phyloP scores from a whole-genome alignment of 2,888 invertebrate species.

The Notocelia uddmanniana region DNA sequence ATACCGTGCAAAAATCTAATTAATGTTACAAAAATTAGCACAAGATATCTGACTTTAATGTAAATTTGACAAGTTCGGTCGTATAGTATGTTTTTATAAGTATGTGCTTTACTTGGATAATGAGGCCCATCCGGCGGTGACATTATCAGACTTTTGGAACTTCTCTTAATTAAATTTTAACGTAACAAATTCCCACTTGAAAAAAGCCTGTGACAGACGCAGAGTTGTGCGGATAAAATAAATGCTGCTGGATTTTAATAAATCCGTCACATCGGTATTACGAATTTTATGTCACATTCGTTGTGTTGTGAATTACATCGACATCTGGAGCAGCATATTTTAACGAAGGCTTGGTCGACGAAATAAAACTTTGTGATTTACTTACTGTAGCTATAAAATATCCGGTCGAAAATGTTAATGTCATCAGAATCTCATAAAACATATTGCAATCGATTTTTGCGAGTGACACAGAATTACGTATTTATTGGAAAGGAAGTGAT shows the following conservation, averaged over 20 bases:
- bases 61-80: not conserved
- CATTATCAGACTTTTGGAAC: slow-evolving; percentile 28
- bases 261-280: not conserved
- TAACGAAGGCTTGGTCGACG: not conserved
- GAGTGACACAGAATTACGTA: no score
- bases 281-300: not conserved
- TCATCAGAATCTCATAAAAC: no score
- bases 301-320: no score
- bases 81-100: not conserved
- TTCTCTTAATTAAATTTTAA: slow-evolving; percentile 33
- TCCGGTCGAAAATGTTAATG: no score
- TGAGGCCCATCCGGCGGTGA: slow-evolving; percentile 5
- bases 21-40: not conserved
- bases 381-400: no score
- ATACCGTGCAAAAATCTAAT: not conserved
- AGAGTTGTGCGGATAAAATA: slow-evolving; percentile 3
- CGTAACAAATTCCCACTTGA: slow-evolving; percentile 12
- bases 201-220: slow-evolving; percentile 13
- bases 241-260: slow-evolving; percentile 23
- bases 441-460: no score
- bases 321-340: no score
- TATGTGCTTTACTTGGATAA: not conserved
- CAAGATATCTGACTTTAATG: no score
- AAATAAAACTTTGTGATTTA: not conserved
- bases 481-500: no score